Evolutionary conservation across 2,888 invertebrate genomes (phyloP).

Genomic region (Mimas tiliae): DNA sequence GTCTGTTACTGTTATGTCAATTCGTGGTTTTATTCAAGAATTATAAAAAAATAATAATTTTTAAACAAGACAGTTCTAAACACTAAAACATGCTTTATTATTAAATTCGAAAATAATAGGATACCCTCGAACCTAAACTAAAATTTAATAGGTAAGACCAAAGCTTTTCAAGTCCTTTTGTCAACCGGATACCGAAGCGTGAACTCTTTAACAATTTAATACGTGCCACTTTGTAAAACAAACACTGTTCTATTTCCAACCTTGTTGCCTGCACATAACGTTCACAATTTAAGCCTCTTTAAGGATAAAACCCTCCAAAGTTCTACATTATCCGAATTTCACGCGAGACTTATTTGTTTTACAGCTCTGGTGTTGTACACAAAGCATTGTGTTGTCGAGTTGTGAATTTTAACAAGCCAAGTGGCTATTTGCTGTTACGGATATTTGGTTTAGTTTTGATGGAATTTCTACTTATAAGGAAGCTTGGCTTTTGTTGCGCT

Average conservation of each 20-base stretch:
- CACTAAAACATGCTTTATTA: too few relatives aligned
- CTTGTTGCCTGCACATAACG: constrained; percentile 31
- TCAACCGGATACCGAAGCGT: constrained; percentile 63
- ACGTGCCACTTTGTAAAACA: constrained; percentile 14
- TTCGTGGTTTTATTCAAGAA: too few relatives aligned
- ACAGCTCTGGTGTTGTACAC: constrained; percentile 58
- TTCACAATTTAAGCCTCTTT: neutral
- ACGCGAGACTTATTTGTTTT: constrained; percentile 78
- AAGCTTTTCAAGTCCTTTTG: constrained; percentile 38
- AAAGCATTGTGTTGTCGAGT: constrained; percentile 53
- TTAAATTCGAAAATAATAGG: too few relatives aligned
- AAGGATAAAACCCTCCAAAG: constrained; percentile 37
- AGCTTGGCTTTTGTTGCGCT: constrained; percentile 35
- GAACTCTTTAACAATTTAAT: constrained; percentile 47
- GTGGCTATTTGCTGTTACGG: constrained; percentile 64
- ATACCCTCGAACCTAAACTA: neutral
- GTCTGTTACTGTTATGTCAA: too few relatives aligned
- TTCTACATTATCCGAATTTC: constrained; percentile 69
- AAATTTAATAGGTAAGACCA: neutral
- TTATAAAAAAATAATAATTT: too few relatives aligned
- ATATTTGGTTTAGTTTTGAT: constrained; percentile 56
- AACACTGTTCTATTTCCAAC: constrained; percentile 6
- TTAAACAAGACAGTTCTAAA: too few relatives aligned
- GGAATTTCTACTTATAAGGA: constrained; percentile 32
- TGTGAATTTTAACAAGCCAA: constrained; percentile 77